Evolutionary conservation across 2,797 vertebrate species (phyloP), one percentile per base, ranked within the genome.

Genomic region (Chelidonichthys spinosus): DNA sequence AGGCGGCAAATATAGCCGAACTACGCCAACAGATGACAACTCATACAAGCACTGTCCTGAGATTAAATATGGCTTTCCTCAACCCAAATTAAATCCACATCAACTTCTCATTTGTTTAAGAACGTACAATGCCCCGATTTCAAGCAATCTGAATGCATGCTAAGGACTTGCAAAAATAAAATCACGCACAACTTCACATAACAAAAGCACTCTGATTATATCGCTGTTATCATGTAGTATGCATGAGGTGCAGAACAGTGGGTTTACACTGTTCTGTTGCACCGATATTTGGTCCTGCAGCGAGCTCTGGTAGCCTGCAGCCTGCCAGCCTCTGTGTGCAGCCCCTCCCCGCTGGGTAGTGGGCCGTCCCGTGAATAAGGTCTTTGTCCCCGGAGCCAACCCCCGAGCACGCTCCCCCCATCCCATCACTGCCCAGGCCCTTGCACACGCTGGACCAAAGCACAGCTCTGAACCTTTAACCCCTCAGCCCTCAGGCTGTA

Each of bases 381-480:
- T 74, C 90, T 93, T 95, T 95, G 93, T 95, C 76, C 76, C 18
- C 5, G 33, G 69, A 90, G 78, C 90, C 90, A 91, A 88, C 91
- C 90, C 88, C 90, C 76, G 70, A 86, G 85, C 89, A 74, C 62
- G 11, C 74, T 90, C 82, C 64, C 82, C 82, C 87, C 69, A 44
- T 65, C 73, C 76, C 60, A 39, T 78, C 62, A 35, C 85, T 70
- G 80, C 84, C 82, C 78, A 69, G 72, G 85, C 76, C 79, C 82
- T 86, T 85, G 83, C 85, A 89, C 89, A 90, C 33, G 76, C 85
- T 70, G 87, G 85, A 87, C 85, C 90, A 90, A 81, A 93, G 79
- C 81, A 87, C 81, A 87, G 79, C 79, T 80, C 78, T 87, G 61
- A 90, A 92, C 88, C 81, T 92, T 93, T 91, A 93, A 94, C 91